Evolutionary conservation across 1,140 invertebrate genomes (phyloP).

Genomic region (Polypedilum vanderplanki): DNA sequence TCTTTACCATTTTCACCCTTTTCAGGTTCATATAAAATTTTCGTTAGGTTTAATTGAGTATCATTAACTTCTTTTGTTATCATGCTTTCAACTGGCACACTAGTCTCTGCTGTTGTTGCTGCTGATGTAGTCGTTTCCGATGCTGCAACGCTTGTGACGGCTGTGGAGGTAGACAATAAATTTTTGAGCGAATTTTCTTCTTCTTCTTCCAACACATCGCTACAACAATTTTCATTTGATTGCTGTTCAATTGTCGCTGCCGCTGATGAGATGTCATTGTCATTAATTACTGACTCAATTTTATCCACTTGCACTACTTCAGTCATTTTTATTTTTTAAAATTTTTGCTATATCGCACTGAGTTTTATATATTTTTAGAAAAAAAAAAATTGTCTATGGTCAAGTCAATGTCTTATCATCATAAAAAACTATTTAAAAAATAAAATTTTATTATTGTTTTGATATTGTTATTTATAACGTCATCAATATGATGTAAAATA

Average conservation of each 20-base stretch:
- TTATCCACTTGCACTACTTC: neutral
- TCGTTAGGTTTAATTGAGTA: slow-evolving; percentile 4
- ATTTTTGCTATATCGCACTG: neutral
- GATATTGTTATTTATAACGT: neutral
- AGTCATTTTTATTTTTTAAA: neutral
- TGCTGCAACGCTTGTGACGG: neutral
- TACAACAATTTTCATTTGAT: neutral
- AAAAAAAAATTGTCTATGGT: too few relatives aligned
- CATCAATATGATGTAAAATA: neutral
- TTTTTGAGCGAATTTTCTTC: neutral
- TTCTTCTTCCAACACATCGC: neutral
- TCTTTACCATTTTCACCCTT: neutral
- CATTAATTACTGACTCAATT: neutral
- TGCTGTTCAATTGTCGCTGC: neutral
- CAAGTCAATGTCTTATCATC: too few relatives aligned
- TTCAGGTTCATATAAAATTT: neutral
- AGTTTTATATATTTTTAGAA: too few relatives aligned
- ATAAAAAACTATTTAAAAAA: too few relatives aligned
- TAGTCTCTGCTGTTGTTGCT: neutral
- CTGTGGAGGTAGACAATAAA: slow-evolving; percentile 23
- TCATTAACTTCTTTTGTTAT: slow-evolving; percentile 14
- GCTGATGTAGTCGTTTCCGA: neutral
- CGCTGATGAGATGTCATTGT: neutral
- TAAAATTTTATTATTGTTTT: too few relatives aligned
- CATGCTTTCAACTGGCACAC: neutral